Conservation (phyloP, 2,113 vertebrate genomes). For the Corythornis madagascariensis region DNA sequence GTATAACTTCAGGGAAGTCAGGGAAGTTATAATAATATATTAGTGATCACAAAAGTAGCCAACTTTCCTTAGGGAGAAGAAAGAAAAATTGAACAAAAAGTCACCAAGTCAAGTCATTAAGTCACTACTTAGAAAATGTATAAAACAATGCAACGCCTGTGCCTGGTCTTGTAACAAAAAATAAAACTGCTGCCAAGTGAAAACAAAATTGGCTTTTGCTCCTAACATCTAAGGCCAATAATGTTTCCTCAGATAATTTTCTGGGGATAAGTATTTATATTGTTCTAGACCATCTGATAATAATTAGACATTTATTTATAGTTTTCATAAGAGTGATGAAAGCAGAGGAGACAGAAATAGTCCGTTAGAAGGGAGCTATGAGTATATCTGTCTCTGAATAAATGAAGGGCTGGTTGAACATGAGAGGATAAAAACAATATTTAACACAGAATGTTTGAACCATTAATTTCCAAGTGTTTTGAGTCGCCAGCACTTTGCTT, state of each 20-base stretch:
- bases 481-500: background rate
- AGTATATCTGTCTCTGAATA: conserved; percentile 32
- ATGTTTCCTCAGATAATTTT: conserved; percentile 74
- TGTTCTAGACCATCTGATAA: conserved; percentile 82
- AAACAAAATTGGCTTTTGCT: conserved; percentile 68
- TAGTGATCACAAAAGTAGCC: background rate
- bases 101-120: background rate
- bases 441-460: background rate
- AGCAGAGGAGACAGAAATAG: conserved; percentile 52
- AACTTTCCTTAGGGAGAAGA: background rate
- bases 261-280: conserved; percentile 74
- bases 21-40: background rate
- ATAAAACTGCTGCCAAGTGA: conserved; percentile 46
- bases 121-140: background rate
- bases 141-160: background rate
- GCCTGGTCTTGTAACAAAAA: conserved; percentile 18
- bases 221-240: conserved; percentile 58
- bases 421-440: background rate
- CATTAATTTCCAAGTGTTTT: background rate
- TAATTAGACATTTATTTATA: conserved; percentile 83
- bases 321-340: conserved; percentile 58
- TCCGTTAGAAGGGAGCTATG: background rate
- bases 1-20: background rate
- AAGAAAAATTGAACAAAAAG: background rate
- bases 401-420: conserved; percentile 5